Percentiles rank a stretch among this genome's conserved stretches.
Conservation (phyloP, 1,140 invertebrate genomes). For the Trichonephila inaurata region DNA sequence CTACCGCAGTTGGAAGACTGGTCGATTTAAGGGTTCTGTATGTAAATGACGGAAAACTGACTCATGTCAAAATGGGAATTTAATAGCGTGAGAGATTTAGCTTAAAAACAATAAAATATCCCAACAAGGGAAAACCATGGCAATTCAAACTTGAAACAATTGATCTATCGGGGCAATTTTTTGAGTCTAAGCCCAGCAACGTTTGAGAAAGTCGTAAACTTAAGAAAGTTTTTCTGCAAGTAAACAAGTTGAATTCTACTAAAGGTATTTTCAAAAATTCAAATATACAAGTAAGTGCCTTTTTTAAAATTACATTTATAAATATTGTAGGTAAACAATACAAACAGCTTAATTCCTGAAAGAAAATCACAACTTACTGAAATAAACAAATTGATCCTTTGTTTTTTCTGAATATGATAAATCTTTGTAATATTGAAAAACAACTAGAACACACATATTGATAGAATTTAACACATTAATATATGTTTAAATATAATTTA, state of each 20-base stretch:
- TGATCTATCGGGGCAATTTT: not conserved
- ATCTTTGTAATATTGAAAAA: too few relatives aligned
- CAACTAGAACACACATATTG: too few relatives aligned
- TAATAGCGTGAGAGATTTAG: not conserved
- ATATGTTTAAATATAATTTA: too few relatives aligned
- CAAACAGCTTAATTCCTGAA: too few relatives aligned
- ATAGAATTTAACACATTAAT: too few relatives aligned
- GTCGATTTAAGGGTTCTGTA: not conserved
- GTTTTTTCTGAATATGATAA: too few relatives aligned
- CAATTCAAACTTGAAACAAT: not conserved
- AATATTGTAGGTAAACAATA: too few relatives aligned
- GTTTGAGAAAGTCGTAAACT: not conserved
- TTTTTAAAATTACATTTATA: too few relatives aligned
- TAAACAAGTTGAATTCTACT: not conserved
- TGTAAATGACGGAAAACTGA: not conserved
- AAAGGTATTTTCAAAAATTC: not conserved
- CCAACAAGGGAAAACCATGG: not conserved
- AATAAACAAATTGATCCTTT: too few relatives aligned
- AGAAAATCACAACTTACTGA: too few relatives aligned
- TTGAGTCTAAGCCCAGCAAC: not conserved
- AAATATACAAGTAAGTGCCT: not conserved
- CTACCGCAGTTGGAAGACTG: not conserved
- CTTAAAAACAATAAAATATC: not conserved
- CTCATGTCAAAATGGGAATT: not conserved
- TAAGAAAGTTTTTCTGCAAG: not conserved